phyloP scores from a whole-genome alignment of 2,888 invertebrate species.

The Beris chalybata region DNA sequence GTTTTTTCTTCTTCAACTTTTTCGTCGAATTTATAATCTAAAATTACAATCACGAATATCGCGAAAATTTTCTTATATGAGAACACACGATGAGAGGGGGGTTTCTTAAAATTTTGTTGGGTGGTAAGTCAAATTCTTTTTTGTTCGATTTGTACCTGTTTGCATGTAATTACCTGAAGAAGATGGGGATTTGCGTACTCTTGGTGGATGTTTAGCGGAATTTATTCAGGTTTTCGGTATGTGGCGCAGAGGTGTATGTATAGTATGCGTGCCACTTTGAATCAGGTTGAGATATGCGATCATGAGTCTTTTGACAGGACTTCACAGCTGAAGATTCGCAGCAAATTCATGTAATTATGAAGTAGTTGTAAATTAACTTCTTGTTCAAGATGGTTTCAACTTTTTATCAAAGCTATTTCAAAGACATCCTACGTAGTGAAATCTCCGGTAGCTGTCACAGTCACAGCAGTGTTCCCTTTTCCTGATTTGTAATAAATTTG shows the following conservation, averaged over 20 bases:
- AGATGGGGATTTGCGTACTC: constrained; percentile 33
- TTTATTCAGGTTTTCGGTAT: constrained; percentile 23
- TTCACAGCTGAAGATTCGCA: constrained; percentile 25
- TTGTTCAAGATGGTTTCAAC: too few relatives aligned
- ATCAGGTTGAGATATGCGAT: constrained; percentile 35
- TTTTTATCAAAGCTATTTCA: too few relatives aligned
- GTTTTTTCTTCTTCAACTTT: background rate
- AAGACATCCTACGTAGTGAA: too few relatives aligned
- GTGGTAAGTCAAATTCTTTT: background rate
- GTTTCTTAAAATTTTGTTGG: constrained; percentile 8
- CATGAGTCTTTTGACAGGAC: constrained; percentile 29
- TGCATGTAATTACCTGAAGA: constrained; percentile 32
- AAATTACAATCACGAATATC: constrained; percentile 38
- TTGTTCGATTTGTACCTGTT: constrained; percentile 7
- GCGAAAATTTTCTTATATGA: background rate
- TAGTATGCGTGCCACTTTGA: constrained; percentile 2
- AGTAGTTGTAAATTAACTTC: too few relatives aligned
- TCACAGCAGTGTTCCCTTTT: too few relatives aligned
- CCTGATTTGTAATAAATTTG: too few relatives aligned
- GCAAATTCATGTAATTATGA: too few relatives aligned
- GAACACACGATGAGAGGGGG: constrained; percentile 6
- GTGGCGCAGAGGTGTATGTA: too few relatives aligned
- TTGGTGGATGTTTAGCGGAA: constrained; percentile 22
- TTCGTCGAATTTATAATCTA: constrained; percentile 30
- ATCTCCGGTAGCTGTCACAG: too few relatives aligned